Evolutionary conservation across 1,140 invertebrate genomes (phyloP).

Genomic region (Conus ventricosus): DNA sequence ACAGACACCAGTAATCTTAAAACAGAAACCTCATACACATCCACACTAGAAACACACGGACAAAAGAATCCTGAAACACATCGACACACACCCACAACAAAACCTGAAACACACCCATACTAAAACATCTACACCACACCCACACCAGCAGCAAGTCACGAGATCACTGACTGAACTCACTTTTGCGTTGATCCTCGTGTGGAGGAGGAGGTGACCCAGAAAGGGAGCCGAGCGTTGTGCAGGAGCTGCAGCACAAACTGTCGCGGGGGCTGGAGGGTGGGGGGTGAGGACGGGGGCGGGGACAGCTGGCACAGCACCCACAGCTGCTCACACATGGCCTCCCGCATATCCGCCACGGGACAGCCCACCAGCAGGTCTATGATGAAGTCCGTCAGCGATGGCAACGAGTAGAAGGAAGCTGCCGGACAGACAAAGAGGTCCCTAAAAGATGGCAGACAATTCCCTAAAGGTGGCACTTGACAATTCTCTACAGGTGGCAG

Average conservation of each 20-base stretch:
- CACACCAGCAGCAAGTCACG: too few relatives aligned
- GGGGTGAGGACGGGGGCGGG: constrained; percentile 34
- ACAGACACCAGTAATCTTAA: too few relatives aligned
- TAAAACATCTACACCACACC: too few relatives aligned
- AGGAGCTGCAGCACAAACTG: constrained; percentile 75
- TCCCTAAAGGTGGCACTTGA: background rate
- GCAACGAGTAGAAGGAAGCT: constrained; percentile 75
- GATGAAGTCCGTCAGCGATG: constrained; percentile 76
- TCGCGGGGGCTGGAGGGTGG: constrained; percentile 63
- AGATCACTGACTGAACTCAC: constrained; percentile 44
- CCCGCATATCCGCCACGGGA: constrained; percentile 73
- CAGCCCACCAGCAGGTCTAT: constrained; percentile 78
- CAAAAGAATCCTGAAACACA: too few relatives aligned
- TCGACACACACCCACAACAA: too few relatives aligned
- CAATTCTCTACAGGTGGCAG: background rate
- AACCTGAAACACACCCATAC: too few relatives aligned
- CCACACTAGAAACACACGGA: too few relatives aligned
- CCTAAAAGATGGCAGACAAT: background rate
- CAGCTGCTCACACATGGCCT: constrained; percentile 75
- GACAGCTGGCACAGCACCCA: constrained; percentile 71
- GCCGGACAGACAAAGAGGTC: constrained; percentile 40
- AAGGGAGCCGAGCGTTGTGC: constrained; percentile 77
- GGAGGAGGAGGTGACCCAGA: constrained; percentile 77
- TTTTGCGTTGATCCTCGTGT: constrained; percentile 76
- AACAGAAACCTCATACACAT: too few relatives aligned